Conservation (phyloP, 2,797 vertebrate species). For the Myripristis murdjan region DNA sequence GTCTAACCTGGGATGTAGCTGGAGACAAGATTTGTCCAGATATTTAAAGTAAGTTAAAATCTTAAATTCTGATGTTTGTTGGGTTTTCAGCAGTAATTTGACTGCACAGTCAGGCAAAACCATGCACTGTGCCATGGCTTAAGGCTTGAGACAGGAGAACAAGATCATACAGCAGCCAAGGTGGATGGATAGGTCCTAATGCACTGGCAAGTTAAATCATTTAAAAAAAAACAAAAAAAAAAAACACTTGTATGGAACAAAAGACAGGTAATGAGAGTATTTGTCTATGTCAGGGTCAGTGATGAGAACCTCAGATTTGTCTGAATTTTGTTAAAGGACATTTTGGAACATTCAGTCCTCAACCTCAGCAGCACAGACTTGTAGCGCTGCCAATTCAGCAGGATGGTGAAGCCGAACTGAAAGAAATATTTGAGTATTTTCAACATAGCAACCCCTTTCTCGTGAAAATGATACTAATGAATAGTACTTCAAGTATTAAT, state of each 20-base stretch:
- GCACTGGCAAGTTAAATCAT: too few relatives aligned
- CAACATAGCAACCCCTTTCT: background rate
- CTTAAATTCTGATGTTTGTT: conserved; percentile 9
- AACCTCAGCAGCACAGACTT: background rate
- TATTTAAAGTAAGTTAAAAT: background rate
- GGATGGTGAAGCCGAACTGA: background rate
- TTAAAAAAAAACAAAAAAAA: too few relatives aligned
- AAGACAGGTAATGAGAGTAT: too few relatives aligned
- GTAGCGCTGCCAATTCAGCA: background rate
- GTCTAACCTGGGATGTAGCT: too few relatives aligned
- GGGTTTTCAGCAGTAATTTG: conserved; percentile 28
- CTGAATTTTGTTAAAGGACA: too few relatives aligned
- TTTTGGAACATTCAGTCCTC: background rate
- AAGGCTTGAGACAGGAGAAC: background rate
- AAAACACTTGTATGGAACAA: too few relatives aligned
- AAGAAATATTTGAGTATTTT: background rate
- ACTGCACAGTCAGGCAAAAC: background rate
- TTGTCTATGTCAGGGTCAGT: too few relatives aligned
- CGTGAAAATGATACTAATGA: too few relatives aligned
- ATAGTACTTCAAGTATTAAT: too few relatives aligned
- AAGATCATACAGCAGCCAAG: too few relatives aligned
- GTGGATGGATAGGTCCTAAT: too few relatives aligned
- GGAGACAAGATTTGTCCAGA: background rate
- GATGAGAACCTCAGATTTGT: too few relatives aligned
- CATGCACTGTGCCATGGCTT: conserved; percentile 1